phyloP scores from a whole-genome alignment of 2,113 vertebrate species.

The Muntiacus reevesi region DNA sequence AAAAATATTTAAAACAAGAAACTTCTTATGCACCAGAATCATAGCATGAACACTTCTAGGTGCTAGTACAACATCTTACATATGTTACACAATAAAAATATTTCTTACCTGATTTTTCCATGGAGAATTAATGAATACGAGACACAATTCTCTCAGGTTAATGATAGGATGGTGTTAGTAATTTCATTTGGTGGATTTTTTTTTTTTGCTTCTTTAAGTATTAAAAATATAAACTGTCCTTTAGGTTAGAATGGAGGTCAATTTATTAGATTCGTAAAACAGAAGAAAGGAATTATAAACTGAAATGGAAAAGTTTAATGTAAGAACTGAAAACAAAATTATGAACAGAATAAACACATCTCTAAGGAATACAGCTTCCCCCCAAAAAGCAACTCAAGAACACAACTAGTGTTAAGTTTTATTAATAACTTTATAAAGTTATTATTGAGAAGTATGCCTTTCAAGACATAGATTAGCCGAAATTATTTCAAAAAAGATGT shows the following conservation, averaged over 20 bases:
- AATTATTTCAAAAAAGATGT: constrained; percentile 92
- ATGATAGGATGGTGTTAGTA: constrained; percentile 4
- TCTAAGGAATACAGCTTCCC: not conserved
- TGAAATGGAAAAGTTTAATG: constrained; percentile 15
- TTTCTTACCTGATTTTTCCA: constrained; percentile 56
- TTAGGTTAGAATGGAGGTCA: constrained; percentile 64
- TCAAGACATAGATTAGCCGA: constrained; percentile 81
- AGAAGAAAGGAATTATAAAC: constrained; percentile 45
- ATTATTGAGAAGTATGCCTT: constrained; percentile 81
- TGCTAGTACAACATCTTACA: not conserved
- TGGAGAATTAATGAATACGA: constrained; percentile 47
- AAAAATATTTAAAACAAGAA: not conserved
- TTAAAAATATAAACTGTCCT: constrained; percentile 59
- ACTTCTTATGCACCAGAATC: not conserved
- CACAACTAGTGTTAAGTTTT: constrained; percentile 32
- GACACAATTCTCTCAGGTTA: constrained; percentile 53
- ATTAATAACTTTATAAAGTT: constrained; percentile 57
- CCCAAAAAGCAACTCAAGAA: constrained; percentile 29
- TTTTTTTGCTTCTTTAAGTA: constrained; percentile 56
- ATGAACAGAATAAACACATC: not conserved
- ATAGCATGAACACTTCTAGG: not conserved
- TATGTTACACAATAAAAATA: constrained; percentile 28
- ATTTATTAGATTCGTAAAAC: constrained; percentile 61
- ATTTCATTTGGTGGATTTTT: constrained; percentile 9
- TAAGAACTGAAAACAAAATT: constrained; percentile 47